phyloP scores from a whole-genome alignment of 2,888 invertebrate genomes.

The Rhynchonema sp. region DNA sequence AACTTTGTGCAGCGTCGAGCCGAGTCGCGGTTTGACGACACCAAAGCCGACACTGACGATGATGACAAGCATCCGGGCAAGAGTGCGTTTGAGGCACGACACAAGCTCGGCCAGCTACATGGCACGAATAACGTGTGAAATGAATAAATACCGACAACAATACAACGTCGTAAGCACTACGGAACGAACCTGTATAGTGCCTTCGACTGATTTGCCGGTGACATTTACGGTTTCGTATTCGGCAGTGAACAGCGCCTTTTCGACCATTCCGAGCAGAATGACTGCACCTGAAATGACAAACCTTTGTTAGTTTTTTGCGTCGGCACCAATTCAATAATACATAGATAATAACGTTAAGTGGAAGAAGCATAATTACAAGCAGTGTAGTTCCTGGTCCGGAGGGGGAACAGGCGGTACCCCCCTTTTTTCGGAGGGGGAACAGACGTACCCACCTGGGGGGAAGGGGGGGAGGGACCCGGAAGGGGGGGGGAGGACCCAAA shows the following conservation, averaged over 20 bases:
- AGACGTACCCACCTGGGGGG: too few relatives aligned
- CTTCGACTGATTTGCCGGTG: conserved; percentile 36
- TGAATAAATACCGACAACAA: conserved; percentile 18
- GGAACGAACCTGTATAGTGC: conserved; percentile 29
- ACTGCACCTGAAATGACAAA: conserved; percentile 26
- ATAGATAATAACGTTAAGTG: too few relatives aligned
- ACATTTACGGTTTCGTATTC: conserved; percentile 60
- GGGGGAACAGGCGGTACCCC: too few relatives aligned
- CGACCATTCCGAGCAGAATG: conserved; percentile 35
- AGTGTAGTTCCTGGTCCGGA: too few relatives aligned
- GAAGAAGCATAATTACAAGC: too few relatives aligned
- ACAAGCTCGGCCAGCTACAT: conserved; percentile 56
- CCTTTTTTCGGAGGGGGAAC: too few relatives aligned
- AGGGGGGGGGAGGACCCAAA: too few relatives aligned
- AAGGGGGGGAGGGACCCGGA: too few relatives aligned
- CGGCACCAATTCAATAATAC: too few relatives aligned
- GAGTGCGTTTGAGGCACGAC: conserved; percentile 68
- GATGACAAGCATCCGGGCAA: conserved; percentile 77
- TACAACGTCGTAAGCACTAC: background rate
- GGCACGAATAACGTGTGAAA: background rate
- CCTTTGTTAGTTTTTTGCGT: background rate
- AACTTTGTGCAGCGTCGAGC: conserved; percentile 67
- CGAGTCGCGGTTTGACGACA: conserved; percentile 76
- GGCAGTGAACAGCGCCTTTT: conserved; percentile 64
- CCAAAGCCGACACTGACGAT: conserved; percentile 87